Percentiles rank a stretch among this genome's conserved stretches.
Evolutionary conservation across 2,113 vertebrate species (phyloP).

Genomic region (Phylloscopus whistleri): DNA sequence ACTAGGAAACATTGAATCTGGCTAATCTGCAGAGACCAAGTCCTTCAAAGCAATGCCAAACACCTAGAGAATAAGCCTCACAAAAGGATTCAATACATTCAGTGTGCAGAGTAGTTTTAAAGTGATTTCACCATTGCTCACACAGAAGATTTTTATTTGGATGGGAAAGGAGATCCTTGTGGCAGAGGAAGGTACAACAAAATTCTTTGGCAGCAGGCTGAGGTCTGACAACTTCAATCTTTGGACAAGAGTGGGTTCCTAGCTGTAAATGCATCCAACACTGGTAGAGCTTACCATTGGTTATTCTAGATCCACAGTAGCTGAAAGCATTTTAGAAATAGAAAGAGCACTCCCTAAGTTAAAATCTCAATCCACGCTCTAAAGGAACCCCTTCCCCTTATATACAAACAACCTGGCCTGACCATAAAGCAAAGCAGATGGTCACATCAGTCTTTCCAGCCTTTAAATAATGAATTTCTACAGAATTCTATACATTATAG

Average conservation of each 20-base stretch:
- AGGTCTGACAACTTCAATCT: neutral
- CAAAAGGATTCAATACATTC: neutral
- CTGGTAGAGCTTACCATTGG: neutral
- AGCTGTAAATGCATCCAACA: neutral
- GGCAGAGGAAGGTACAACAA: neutral
- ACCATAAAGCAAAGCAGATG: neutral
- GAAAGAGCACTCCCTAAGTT: neutral
- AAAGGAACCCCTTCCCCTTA: neutral
- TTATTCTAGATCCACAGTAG: neutral
- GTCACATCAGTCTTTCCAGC: neutral
- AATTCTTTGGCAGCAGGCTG: neutral
- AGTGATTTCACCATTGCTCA: neutral
- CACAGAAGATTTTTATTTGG: neutral
- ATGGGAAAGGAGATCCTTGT: neutral
- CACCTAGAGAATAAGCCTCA: neutral
- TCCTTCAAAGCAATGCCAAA: neutral
- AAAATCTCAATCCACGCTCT: neutral
- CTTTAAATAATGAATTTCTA: neutral
- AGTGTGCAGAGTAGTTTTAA: neutral
- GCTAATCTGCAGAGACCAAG: neutral
- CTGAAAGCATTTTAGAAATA: neutral
- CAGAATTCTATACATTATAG: neutral
- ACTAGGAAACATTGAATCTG: neutral
- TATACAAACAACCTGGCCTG: neutral
- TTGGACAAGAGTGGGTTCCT: neutral